These are phyloP conservation scores for Agelastica alni DNA, from an alignment of 2,888 invertebrate species.

Conservation along the genomic window DNA sequence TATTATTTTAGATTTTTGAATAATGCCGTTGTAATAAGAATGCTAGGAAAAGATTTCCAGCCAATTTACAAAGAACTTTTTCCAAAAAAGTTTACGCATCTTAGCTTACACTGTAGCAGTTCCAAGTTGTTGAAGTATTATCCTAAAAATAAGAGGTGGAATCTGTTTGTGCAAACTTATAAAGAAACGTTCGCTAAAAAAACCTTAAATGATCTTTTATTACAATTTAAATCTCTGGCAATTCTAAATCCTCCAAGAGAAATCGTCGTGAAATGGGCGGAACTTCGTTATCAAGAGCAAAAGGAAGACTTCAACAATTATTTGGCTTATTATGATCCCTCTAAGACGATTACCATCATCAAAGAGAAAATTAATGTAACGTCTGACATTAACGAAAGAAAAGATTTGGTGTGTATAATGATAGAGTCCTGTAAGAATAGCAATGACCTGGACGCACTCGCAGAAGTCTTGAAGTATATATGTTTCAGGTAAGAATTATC, in stretches of 20 bases:
- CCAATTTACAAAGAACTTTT: conserved; percentile 25
- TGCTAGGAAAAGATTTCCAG: conserved; percentile 25
- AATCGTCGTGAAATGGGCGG: conserved; percentile 31
- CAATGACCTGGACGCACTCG: conserved; percentile 33
- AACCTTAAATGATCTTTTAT: conserved; percentile 8
- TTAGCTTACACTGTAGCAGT: neutral
- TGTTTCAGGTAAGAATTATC: conserved; percentile 20
- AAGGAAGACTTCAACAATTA: conserved; percentile 18
- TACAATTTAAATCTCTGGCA: conserved; percentile 2
- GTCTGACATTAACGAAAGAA: conserved; percentile 23
- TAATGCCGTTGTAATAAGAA: conserved; percentile 23
- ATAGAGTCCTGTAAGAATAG: conserved; percentile 31
- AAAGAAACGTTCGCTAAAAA: conserved; percentile 21
- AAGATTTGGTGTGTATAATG: conserved; percentile 25
- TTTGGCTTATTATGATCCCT: conserved; percentile 29
- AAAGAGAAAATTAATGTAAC: conserved; percentile 40
- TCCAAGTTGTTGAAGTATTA: conserved; percentile 16
- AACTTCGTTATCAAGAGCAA: conserved; percentile 25
- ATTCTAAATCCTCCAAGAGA: conserved; percentile 18
- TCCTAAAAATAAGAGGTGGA: conserved; percentile 29
- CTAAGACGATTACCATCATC: conserved; percentile 32
- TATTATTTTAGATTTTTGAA: conserved; percentile 24
- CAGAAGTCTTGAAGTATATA: conserved; percentile 36
- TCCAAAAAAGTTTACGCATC: conserved; percentile 16
- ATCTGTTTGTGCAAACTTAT: conserved; percentile 28